Evolutionary conservation across 2,888 invertebrate species (phyloP).

Genomic region (Sarcophaga carnaria): DNA sequence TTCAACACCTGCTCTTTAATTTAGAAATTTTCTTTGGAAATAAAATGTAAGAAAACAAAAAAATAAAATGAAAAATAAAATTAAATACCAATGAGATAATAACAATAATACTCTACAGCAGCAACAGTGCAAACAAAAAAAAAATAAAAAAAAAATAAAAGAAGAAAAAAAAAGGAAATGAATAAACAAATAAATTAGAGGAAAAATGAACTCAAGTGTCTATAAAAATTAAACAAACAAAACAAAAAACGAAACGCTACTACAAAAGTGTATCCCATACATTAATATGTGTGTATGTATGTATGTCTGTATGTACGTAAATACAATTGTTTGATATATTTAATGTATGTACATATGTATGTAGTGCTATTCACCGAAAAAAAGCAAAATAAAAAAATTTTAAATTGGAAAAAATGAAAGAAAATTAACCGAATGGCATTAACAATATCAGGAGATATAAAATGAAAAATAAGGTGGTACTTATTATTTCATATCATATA

Average conservation of each 20-base stretch:
- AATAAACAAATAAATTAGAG: constrained; percentile 58
- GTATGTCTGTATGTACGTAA: neutral
- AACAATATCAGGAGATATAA: constrained; percentile 29
- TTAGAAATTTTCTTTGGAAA: constrained; percentile 22
- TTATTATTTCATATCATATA: neutral
- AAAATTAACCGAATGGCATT: constrained; percentile 43
- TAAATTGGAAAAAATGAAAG: constrained; percentile 36
- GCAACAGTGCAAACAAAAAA: constrained; percentile 32
- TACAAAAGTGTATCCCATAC: neutral
- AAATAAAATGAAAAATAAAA: constrained; percentile 6
- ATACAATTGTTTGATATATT: neutral
- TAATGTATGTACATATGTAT: neutral
- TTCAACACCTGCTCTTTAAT: constrained; percentile 40
- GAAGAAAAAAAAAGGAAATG: neutral
- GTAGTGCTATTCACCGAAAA: constrained; percentile 3
- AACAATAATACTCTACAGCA: constrained; percentile 38
- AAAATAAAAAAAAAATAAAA: constrained; percentile 35
- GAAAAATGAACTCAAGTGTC: constrained; percentile 65
- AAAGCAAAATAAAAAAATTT: constrained; percentile 23
- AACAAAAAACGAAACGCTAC: constrained; percentile 1
- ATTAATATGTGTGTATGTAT: neutral
- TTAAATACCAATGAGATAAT: constrained; percentile 55
- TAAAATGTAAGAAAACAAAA: constrained; percentile 6
- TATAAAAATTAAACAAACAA: constrained; percentile 63
- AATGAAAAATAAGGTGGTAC: constrained; percentile 27